Evolutionary conservation across 2,113 vertebrate genomes (phyloP).

Genomic region (Pelecanoides urinatrix): DNA sequence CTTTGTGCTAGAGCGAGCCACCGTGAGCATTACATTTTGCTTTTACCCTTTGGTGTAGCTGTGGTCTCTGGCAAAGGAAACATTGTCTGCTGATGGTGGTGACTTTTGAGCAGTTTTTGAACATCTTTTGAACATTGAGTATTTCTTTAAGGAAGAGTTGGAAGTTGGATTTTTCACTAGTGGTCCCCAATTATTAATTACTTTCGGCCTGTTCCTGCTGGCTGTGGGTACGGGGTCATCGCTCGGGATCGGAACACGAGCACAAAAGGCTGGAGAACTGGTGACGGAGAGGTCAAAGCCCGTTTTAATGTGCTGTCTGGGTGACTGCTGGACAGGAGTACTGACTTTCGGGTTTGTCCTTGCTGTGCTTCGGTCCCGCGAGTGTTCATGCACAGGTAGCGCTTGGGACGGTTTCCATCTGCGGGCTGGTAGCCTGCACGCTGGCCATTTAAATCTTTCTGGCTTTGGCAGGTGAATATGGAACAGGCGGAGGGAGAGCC

Average conservation of each 20-base stretch:
- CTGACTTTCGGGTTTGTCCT: not conserved
- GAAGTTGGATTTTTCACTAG: not conserved
- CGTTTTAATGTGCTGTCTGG: accelerated
- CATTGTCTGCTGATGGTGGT: not conserved
- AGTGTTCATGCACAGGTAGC: not conserved
- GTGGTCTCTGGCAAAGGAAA: not conserved
- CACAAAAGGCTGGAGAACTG: not conserved
- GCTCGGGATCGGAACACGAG: not conserved
- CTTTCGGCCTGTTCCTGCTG: not conserved
- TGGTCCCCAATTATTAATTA: not conserved
- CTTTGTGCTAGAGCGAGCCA: not conserved
- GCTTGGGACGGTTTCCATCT: not conserved
- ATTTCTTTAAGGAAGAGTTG: not conserved
- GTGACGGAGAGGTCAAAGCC: not conserved
- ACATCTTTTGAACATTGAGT: not conserved
- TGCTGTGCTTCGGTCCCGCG: not conserved
- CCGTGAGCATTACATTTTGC: not conserved
- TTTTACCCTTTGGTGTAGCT: too few relatives aligned
- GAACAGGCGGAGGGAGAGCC: not conserved
- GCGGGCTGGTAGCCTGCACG: not conserved
- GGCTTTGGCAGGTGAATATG: not conserved
- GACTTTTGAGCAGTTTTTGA: not conserved
- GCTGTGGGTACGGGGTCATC: not conserved
- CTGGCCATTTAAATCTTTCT: not conserved
- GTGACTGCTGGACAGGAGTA: accelerated